Conservation (phyloP, 2,113 vertebrate species). For the Pomatostomus ruficeps region DNA sequence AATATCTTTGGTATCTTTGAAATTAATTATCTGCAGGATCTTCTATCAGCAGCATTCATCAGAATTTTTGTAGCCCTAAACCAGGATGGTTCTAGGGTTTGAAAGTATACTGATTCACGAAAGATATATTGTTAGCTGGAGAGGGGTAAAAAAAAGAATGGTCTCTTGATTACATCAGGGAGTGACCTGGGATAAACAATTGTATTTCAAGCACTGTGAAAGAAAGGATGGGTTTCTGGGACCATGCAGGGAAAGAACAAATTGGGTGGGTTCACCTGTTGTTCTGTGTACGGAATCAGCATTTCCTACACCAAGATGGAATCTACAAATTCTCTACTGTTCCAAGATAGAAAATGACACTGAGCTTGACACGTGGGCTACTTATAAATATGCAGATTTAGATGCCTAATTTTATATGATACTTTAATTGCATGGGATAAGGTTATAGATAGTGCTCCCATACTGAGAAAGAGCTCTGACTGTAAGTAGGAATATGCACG, state of each 20-base stretch:
- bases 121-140: not conserved
- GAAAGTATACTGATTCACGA: not conserved
- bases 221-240: not conserved
- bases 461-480: not conserved
- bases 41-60: not conserved
- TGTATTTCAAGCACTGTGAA: not conserved
- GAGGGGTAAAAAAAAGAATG: not conserved
- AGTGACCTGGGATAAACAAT: not conserved
- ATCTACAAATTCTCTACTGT: not conserved
- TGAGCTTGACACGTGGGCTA: not conserved
- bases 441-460: not conserved
- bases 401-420: not conserved
- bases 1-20: not conserved
- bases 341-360: not conserved
- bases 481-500: not conserved
- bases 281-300: not conserved
- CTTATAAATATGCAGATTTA: not conserved
- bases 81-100: not conserved
- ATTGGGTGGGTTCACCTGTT: not conserved
- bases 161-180: not conserved
- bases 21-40: not conserved
- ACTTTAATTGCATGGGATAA: not conserved
- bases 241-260: not conserved
- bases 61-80: not conserved
- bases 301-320: not conserved